Base-by-base conservation (phyloP, 1,140 invertebrate genomes). In the Heliconius hermathena region DNA sequence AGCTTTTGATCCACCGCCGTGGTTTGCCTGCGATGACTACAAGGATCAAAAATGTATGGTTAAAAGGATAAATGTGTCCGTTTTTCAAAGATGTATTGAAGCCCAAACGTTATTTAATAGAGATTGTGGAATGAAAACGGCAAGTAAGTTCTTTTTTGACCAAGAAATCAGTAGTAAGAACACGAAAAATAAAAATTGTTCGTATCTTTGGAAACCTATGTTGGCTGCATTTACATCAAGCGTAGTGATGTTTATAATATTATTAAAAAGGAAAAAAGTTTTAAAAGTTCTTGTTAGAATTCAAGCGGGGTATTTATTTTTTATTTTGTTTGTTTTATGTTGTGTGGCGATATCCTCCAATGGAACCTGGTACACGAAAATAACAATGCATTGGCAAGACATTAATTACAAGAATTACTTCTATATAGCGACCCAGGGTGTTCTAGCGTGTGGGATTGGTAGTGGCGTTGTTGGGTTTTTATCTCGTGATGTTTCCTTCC, bases 61-160 rank as follows among this genome's bases (percentile, higher is more conserved):
- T 1, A 93, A 93, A 78, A 81, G 86, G 41, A 79, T 90, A 1
- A 91, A 93, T 76, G 84, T 91, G 1, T 88, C 92, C 2, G 81
- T 87, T 66, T 94, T 90, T 81, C 92, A 94, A 89, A 88, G 92
- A 38, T 93, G 92, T 60, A 71, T 93, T 41, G 91, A 94, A 87
- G 83, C 90, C 13, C 88, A 91, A 83, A 77, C 72, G 1, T 78
- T 91, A 70, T 92, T 90, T 79, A 79, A 88, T 22, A 84, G 87
- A 49, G 90, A 92, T 72, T 93, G 91, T 77, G 90, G 88, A 5
- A 89, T 91, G 85, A 89, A 90, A 85, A 93, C 91, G 36, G 89
- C 90, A 20, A 93, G 92, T 75, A 83, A 81, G 72, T 89, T 80
- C 70, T 93, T 92, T 77, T 94, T 90, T 60, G 86, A 91, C 57